A percentile compares a stretch with the other conserved stretches of the same genome.
Evolutionary conservation across 2,797 vertebrate species (phyloP).

Genomic region (Artibeus jamaicensis): DNA sequence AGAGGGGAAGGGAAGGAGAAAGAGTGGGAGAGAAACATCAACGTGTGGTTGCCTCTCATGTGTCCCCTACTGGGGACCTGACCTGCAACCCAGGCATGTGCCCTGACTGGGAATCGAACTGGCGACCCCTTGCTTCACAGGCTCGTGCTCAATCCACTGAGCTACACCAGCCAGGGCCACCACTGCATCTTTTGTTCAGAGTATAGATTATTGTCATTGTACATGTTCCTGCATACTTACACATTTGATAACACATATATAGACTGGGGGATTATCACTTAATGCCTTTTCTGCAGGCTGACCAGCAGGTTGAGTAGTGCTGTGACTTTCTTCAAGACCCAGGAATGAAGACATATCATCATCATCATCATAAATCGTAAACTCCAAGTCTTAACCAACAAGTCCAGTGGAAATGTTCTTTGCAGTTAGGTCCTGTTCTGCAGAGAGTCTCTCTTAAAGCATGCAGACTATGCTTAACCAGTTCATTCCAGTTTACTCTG

Average conservation of each 20-base stretch:
- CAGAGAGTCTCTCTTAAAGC: neutral
- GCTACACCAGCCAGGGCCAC: neutral
- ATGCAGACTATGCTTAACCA: neutral
- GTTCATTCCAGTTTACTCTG: constrained; percentile 63
- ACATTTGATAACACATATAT: neutral
- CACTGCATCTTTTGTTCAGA: constrained; percentile 52
- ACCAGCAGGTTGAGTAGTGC: constrained; percentile 86
- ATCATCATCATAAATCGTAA: constrained; percentile 90
- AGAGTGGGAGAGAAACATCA: too few species aligned
- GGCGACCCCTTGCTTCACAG: too few species aligned
- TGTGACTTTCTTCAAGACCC: constrained; percentile 95
- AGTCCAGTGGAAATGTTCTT: constrained; percentile 98
- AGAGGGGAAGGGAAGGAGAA: too few species aligned
- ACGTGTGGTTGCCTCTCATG: too few species aligned
- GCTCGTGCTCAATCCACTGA: too few species aligned
- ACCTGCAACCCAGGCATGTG: too few species aligned
- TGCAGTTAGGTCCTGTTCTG: neutral
- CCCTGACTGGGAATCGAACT: too few species aligned
- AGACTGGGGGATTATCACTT: constrained; percentile 70
- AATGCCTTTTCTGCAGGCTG: constrained; percentile 92
- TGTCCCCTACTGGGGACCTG: too few species aligned
- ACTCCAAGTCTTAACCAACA: constrained; percentile 96
- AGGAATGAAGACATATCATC: constrained; percentile 92
- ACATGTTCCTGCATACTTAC: constrained; percentile 46
- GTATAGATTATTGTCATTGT: constrained; percentile 71